Conservation (phyloP, 53 echinoderm and acorn worm species). For the Temnopleurus reevesii region DNA sequence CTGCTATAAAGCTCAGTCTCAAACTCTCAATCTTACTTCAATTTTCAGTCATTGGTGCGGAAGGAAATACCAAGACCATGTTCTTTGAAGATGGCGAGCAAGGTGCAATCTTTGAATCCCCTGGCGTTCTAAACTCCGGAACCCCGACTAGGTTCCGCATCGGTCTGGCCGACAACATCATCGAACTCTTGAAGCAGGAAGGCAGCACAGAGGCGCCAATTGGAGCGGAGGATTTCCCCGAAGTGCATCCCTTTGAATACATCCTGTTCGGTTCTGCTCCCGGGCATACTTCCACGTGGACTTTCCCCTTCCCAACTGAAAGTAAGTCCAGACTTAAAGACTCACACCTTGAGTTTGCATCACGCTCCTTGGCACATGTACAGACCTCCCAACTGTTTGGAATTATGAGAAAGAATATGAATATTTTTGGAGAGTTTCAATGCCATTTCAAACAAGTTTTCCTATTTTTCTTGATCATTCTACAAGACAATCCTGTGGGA, state of each 20-base stretch:
- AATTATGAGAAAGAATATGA: too few relatives aligned
- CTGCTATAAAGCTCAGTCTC: neutral
- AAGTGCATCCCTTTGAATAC: neutral
- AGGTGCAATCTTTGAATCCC: neutral
- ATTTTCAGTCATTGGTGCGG: slow-evolving; percentile 18
- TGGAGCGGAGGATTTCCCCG: neutral
- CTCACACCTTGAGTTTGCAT: too few relatives aligned
- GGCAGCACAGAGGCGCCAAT: neutral
- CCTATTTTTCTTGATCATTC: too few relatives aligned
- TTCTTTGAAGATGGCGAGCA: neutral
- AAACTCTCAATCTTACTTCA: neutral
- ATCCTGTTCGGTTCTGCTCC: slow-evolving; percentile 5
- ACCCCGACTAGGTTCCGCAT: slow-evolving; percentile 16
- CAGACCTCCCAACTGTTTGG: too few relatives aligned
- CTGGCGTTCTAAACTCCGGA: neutral
- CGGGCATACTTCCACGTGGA: neutral
- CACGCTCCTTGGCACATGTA: too few relatives aligned
- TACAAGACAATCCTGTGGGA: too few relatives aligned
- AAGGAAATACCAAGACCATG: neutral
- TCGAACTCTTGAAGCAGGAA: neutral
- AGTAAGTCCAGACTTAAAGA: too few relatives aligned
- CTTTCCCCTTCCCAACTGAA: neutral
- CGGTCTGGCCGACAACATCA: neutral
- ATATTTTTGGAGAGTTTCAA: too few relatives aligned
- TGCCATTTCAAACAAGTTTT: too few relatives aligned